Evolutionary conservation across 2,888 invertebrate genomes (phyloP).

Genomic region (Dorcus parallelipipedus): DNA sequence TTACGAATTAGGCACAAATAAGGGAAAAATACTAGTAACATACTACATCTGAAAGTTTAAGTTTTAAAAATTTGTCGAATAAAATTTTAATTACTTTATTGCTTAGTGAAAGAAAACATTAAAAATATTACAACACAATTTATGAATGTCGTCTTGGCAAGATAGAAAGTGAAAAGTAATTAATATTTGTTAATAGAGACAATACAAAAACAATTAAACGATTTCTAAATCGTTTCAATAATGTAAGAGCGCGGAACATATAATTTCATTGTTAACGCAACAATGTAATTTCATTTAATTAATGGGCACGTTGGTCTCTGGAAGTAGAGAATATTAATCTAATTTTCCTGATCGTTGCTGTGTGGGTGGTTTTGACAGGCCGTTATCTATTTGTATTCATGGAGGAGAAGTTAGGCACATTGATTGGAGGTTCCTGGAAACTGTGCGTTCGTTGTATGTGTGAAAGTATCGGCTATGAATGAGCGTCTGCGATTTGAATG

Average conservation of each 20-base stretch:
- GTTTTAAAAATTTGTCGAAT: too few relatives aligned
- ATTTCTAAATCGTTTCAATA: slow-evolving; percentile 1
- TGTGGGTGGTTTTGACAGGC: slow-evolving; percentile 10
- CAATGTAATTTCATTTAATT: slow-evolving; percentile 2
- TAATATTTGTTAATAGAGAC: not conserved
- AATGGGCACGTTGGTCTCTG: slow-evolving; percentile 1
- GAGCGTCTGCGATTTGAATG: slow-evolving; percentile 19
- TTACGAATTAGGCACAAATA: too few relatives aligned
- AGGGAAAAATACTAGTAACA: too few relatives aligned
- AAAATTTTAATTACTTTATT: too few relatives aligned
- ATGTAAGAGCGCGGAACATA: slow-evolving; percentile 1
- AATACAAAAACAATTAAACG: slow-evolving; percentile 2
- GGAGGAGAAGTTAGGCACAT: slow-evolving; percentile 19
- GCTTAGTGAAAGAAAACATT: too few relatives aligned
- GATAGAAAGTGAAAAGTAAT: not conserved
- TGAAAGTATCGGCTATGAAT: slow-evolving; percentile 24
- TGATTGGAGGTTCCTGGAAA: slow-evolving; percentile 26
- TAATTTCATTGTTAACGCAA: not conserved
- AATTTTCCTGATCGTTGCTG: slow-evolving; percentile 4
- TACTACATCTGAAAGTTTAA: too few relatives aligned
- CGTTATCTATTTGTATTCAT: slow-evolving; percentile 24
- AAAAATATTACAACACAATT: too few relatives aligned
- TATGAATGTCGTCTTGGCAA: not conserved
- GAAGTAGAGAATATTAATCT: slow-evolving; percentile 4
- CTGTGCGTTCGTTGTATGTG: slow-evolving; percentile 17